Base-by-base conservation (phyloP, 2,113 vertebrate genomes). In the Heterocephalus glaber region DNA sequence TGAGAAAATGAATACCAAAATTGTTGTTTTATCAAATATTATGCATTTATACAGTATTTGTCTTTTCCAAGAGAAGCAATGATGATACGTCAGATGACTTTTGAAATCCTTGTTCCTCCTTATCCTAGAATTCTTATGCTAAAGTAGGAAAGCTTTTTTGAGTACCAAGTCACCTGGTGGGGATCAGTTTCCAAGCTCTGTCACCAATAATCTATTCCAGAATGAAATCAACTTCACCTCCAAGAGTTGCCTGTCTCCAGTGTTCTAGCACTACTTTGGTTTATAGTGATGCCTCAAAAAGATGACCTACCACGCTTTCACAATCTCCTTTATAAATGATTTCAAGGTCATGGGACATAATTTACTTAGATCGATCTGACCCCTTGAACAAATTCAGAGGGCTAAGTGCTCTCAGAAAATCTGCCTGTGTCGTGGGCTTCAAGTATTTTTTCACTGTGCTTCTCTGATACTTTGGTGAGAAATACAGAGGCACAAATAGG, bases 381-480 rank as follows among this genome's bases (percentile, higher is more conserved):
- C 82, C 54, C 80, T 86, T 86, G 33, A 86, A 86, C 41, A 70
- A 68, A 93, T 54, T 61, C 41, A 58, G 77, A 97, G 30, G 5
- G n/a, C 63, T 47, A 47, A 30, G 3, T 35, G 4, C 1, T 38
- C 70, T 96, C 49, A 65, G 80, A 92, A 76, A 61, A 88, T 82
- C 7, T 65, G 49, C 24, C 9, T 1, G 0, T 52, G 30, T 38
- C 22, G 61, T 81, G 10, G 28, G 9, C 77, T 89, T 68, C n/a
- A 66, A 13, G 58, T 80, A 77, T 56, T 77, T 44, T 47, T 63
- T 13, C 44, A 83, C 4, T 54, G 38, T 30, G 60, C 22, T 63
- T 70, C 3, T 49, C 74, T 85, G 68, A 74, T 77, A 35, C 24
- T 80, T 56, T 76, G 41, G 72, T 60, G 47, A 93, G 79, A 93